Evolutionary conservation across 2,888 invertebrate species (phyloP).

Genomic region (Gisinianus flammeolus): DNA sequence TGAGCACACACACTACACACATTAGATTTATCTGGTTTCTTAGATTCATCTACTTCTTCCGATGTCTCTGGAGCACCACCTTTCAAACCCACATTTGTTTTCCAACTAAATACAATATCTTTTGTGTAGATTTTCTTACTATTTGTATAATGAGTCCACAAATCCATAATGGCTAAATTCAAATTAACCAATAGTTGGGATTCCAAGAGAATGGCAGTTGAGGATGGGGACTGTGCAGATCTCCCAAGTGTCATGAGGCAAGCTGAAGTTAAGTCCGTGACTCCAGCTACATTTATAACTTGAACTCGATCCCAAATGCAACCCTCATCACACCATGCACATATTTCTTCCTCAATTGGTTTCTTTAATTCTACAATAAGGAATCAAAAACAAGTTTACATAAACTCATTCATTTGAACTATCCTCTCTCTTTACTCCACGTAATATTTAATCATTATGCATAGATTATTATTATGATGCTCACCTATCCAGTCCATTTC

Average conservation of each 20-base stretch:
- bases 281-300: constrained; percentile 66
- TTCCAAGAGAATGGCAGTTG: constrained; percentile 76
- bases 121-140: no score
- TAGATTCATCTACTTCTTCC: no score
- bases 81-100: no score
- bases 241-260: constrained; percentile 78
- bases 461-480: constrained; percentile 31
- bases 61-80: constrained; percentile 37
- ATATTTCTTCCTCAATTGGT: constrained; percentile 45
- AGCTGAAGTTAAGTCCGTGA: constrained; percentile 66
- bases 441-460: constrained; percentile 18
- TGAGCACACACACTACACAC: no score
- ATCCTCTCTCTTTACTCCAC: constrained; percentile 4
- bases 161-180: constrained; percentile 68
- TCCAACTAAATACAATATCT: no score
- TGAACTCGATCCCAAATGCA: constrained; percentile 64
- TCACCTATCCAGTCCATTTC: constrained; percentile 47
- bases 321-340: constrained; percentile 54
- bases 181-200: constrained; percentile 74
- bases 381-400: background rate
- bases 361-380: constrained; percentile 27
- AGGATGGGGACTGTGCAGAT: constrained; percentile 80
- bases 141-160: constrained; percentile 51
- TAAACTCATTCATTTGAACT: background rate
- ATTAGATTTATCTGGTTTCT: no score